A percentile compares a stretch with the other conserved stretches of the same genome.
These are phyloP conservation scores for Cylas formicarius DNA, from an alignment of 1,140 invertebrate species.

Conservation along the genomic window DNA sequence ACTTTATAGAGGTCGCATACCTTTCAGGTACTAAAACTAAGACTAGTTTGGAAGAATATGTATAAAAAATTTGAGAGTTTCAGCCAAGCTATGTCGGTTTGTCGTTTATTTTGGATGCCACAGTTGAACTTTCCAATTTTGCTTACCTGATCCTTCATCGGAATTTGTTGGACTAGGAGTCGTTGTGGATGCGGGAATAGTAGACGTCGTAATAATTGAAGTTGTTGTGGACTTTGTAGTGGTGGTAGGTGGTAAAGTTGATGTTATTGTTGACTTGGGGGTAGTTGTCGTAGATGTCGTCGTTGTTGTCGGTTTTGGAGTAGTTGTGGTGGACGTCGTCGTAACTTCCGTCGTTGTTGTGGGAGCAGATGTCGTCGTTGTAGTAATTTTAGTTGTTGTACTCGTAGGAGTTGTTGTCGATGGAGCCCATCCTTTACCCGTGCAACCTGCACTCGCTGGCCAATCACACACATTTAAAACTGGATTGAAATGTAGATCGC, in stretches of 20 bases:
- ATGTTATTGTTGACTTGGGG: no score
- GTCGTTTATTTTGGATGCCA: no score
- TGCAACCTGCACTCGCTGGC: conserved; percentile 21
- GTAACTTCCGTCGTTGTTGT: conserved; percentile 2
- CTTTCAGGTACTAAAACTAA: no score
- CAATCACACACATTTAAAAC: conserved; percentile 48
- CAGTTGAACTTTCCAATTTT: no score
- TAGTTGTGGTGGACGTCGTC: conserved; percentile 3
- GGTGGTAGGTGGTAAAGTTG: conserved; percentile 5
- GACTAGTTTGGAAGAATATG: no score
- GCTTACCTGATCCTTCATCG: no score
- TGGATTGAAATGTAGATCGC: conserved; percentile 48
- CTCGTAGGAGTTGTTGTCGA: conserved; percentile 4
- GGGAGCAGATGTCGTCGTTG: not conserved
- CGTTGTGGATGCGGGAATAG: no score
- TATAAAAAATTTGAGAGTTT: no score
- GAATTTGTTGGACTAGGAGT: no score
- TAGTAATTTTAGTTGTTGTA: not conserved
- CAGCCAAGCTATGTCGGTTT: no score
- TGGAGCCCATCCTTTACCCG: not conserved
- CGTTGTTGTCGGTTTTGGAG: conserved; percentile 3
- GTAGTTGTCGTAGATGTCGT: conserved; percentile 10
- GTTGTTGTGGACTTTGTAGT: not conserved
- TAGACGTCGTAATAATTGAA: no score
- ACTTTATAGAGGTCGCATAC: no score